Evolutionary conservation across 2,113 vertebrate genomes (phyloP).

Genomic region (Hippocampus guttulatus): DNA sequence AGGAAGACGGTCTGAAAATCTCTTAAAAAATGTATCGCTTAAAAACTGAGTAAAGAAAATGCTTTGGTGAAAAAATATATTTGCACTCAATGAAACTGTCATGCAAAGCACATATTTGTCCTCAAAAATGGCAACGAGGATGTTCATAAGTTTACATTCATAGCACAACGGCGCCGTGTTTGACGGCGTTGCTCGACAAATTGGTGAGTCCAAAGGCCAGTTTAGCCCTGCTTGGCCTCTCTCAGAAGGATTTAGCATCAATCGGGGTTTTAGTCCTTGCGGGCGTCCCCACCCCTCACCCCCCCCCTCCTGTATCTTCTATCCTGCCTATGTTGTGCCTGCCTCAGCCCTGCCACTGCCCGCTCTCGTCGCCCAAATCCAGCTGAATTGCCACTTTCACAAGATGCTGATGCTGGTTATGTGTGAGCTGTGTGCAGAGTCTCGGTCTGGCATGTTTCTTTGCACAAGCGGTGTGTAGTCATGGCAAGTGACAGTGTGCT

Average conservation of each 20-base stretch:
- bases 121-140: neutral
- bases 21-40: neutral
- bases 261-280: slow-evolving; percentile 23
- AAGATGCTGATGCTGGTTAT: slow-evolving; percentile 53
- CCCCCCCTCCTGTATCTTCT: slow-evolving; percentile 39
- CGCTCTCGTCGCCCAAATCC: slow-evolving; percentile 42
- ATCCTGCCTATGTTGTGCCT: slow-evolving; percentile 42
- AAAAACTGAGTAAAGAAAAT: neutral
- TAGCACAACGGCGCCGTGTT: slow-evolving; percentile 22
- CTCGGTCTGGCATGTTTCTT: slow-evolving; percentile 15
- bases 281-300: slow-evolving; percentile 30
- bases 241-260: slow-evolving; percentile 48
- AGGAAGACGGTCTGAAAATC: neutral
- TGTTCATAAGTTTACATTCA: slow-evolving; percentile 13
- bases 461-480: slow-evolving; percentile 12
- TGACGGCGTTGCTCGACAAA: slow-evolving; percentile 19
- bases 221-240: slow-evolving; percentile 43
- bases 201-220: slow-evolving; percentile 24
- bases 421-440: slow-evolving; percentile 8
- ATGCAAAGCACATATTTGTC: neutral
- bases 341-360: slow-evolving; percentile 44
- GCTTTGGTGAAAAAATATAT: neutral
- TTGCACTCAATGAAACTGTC: neutral
- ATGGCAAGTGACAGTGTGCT: slow-evolving; percentile 5
- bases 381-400: slow-evolving; percentile 48